A percentile compares a stretch with the other conserved stretches of the same genome.
phyloP scores from a whole-genome alignment of 1,140 invertebrate genomes.

The Hermatobates lingyangjiaoensis region DNA sequence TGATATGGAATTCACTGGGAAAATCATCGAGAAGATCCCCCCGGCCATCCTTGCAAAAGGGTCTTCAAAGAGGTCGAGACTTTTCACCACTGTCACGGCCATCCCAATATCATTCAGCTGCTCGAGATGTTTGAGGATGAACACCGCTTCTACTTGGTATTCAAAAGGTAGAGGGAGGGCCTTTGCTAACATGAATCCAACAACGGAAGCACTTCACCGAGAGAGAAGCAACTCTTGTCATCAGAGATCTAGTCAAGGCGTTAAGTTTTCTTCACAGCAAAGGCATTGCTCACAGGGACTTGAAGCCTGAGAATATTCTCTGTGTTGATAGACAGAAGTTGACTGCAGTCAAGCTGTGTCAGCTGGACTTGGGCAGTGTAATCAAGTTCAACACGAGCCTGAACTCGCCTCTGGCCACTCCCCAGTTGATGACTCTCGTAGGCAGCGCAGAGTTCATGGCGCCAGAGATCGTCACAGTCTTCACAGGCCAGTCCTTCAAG shows the following conservation, averaged over 20 bases:
- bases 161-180: slow-evolving; percentile 90
- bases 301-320: slow-evolving; percentile 95
- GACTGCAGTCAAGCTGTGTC: slow-evolving; percentile 90
- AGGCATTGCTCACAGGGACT: slow-evolving; percentile 80
- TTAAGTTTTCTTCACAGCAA: slow-evolving; percentile 86
- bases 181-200: slow-evolving; percentile 78
- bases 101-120: slow-evolving; percentile 92
- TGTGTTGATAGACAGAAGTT: slow-evolving; percentile 73
- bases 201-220: slow-evolving; percentile 83
- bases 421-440: slow-evolving; percentile 78
- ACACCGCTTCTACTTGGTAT: slow-evolving; percentile 60
- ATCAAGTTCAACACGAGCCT: slow-evolving; percentile 72
- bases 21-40: slow-evolving; percentile 93
- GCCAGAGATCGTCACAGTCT: slow-evolving; percentile 93
- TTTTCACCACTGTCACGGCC: slow-evolving; percentile 91
- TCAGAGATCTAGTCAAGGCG: slow-evolving; percentile 84
- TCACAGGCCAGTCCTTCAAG: slow-evolving; percentile 68
- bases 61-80: slow-evolving; percentile 97
- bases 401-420: slow-evolving; percentile 66
- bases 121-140: slow-evolving; percentile 95
- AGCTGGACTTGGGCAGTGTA: slow-evolving; percentile 84
- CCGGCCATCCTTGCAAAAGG: slow-evolving; percentile 72
- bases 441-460: slow-evolving; percentile 98
- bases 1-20: slow-evolving; percentile 86
- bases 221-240: slow-evolving; percentile 80